phyloP scores from a whole-genome alignment of 2,797 vertebrate genomes.

The Ptychadena robeensis region DNA sequence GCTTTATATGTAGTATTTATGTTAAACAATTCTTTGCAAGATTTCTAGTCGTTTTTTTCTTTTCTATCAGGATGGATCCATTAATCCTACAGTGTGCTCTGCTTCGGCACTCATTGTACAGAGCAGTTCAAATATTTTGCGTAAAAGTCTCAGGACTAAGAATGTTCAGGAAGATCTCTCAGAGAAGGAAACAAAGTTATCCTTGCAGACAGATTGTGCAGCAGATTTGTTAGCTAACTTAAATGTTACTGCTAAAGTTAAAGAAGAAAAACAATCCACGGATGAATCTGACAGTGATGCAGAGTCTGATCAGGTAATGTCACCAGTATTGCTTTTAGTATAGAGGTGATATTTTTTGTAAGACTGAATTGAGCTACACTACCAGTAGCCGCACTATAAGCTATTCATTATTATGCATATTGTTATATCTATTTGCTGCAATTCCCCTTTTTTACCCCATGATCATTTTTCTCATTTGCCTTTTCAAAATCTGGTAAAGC shows the following conservation, averaged over 20 bases:
- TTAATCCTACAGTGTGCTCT: not conserved
- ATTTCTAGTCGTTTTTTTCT: not conserved
- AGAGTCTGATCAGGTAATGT: conserved; percentile 9
- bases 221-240: not conserved
- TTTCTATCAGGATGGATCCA: not conserved
- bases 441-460: not conserved
- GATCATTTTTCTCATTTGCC: not conserved
- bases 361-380: not conserved
- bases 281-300: not conserved
- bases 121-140: not conserved
- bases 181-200: too few relatives aligned
- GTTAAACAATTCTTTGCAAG: too few relatives aligned
- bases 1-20: too few relatives aligned
- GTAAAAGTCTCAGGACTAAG: too few relatives aligned
- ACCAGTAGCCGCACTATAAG: too few relatives aligned
- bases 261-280: not conserved
- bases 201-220: too few relatives aligned
- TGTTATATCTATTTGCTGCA: too few relatives aligned
- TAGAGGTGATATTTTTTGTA: not conserved
- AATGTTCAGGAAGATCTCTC: too few relatives aligned
- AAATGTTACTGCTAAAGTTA: not conserved
- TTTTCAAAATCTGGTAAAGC: too few relatives aligned
- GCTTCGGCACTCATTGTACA: not conserved
- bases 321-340: too few relatives aligned
- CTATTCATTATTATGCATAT: too few relatives aligned